Evolutionary conservation across 2,113 vertebrate genomes (phyloP), one percentile per base, ranked within the genome.

Genomic region (Xiphorhynchus elegans): DNA sequence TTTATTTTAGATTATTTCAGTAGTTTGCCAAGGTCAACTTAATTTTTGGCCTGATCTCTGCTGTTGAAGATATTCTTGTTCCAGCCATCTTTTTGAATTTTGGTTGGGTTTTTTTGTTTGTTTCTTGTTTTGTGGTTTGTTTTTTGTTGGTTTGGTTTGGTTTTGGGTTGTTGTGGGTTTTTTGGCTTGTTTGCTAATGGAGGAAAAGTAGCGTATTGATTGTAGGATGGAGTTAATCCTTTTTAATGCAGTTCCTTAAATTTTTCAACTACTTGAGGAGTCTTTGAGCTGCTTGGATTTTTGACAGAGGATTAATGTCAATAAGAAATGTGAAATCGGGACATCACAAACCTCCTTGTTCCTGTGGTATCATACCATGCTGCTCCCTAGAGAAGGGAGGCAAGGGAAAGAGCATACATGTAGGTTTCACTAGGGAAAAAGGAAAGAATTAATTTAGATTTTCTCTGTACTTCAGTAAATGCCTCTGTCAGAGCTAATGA

Each of bases 291-390:
- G 68, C 76, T 96, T 84, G 68, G 80, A 53, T 89, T 94, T 96
- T 93, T 97, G 92, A 78, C 86, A 82, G 72, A 70, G 92, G 86
- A 96, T 96, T 96, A 95, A 78, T 82, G 66, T 90, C 88, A 95
- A 3, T 84, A 78, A 90, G 69, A 92, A 81, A 92, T 75, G 64
- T 69, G 89, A 92, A 93, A 90, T 79, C 17, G 2, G 83, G 66
- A 49, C 47, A 47, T 87, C 73, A 75, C 56, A 93, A 93, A 67
- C 76, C 56, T 89, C 52, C 53, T 90, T 29, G 11, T 74, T 90
- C 56, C 24, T 75, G 1, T 70, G 40, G 47, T 80, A 7, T 90
- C 72, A 70, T 16, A 49, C 52, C 44, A 17, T 49, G 52, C 52
- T 74, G 56, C 52, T 94, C 72, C 70, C 55, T 33, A 74, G 60